Conservation (phyloP, 2,888 invertebrate genomes). For the Liopterus haemorrhoidalis region DNA sequence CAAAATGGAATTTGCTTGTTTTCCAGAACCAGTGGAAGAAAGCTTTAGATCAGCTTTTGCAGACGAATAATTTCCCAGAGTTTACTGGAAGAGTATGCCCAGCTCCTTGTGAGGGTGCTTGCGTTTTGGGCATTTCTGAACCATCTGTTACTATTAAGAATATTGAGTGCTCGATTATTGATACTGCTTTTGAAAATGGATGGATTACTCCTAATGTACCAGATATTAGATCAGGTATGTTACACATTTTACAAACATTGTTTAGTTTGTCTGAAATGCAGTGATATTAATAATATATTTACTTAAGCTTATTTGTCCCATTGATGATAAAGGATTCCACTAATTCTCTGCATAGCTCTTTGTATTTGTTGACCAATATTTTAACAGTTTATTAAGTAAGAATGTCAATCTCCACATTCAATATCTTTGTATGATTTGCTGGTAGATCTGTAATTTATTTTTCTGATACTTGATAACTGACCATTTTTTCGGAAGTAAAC, state of each 20-base stretch:
- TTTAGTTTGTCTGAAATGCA: too few relatives aligned
- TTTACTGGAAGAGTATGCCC: conserved; percentile 70
- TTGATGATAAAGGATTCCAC: too few relatives aligned
- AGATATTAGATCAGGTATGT: conserved; percentile 37
- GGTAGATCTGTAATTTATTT: too few relatives aligned
- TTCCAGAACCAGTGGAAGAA: conserved; percentile 91
- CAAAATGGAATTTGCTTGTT: conserved; percentile 98
- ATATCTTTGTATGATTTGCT: too few relatives aligned
- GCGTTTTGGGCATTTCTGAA: conserved; percentile 91
- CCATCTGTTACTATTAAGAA: conserved; percentile 98
- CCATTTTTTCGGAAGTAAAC: too few relatives aligned
- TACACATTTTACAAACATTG: neutral
- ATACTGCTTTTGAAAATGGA: conserved; percentile 93
- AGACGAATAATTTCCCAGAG: conserved; percentile 98
- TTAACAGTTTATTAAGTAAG: too few relatives aligned
- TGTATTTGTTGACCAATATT: too few relatives aligned
- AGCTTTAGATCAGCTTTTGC: conserved; percentile 84
- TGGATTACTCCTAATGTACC: conserved; percentile 82
- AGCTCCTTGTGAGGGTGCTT: conserved; percentile 98
- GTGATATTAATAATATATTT: too few relatives aligned
- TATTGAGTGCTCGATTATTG: conserved; percentile 98
- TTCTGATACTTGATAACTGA: too few relatives aligned
- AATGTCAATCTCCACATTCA: too few relatives aligned
- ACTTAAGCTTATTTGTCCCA: too few relatives aligned
- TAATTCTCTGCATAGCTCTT: too few relatives aligned